A percentile compares a stretch with the other conserved stretches of the same genome.
phyloP scores from a whole-genome alignment of 2,888 invertebrate species.

The Drosophila emarginata region DNA sequence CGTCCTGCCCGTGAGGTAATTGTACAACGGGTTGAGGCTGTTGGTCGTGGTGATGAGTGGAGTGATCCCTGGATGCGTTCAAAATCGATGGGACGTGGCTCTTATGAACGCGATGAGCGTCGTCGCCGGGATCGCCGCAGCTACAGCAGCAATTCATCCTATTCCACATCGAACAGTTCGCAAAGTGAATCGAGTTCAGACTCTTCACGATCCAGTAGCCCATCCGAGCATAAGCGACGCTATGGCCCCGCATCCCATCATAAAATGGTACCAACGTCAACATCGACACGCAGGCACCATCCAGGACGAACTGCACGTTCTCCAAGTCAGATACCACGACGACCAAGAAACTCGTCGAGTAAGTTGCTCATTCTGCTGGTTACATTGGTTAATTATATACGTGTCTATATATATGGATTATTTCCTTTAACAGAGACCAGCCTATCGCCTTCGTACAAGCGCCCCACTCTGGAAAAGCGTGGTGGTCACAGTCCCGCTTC shows the following conservation, averaged over 20 bases:
- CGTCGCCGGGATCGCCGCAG: slow-evolving; percentile 81
- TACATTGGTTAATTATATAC: neutral
- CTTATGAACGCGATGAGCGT: slow-evolving; percentile 78
- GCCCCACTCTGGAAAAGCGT: slow-evolving; percentile 75
- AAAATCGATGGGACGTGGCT: slow-evolving; percentile 85
- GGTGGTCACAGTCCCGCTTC: slow-evolving; percentile 72
- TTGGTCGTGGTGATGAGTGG: slow-evolving; percentile 92
- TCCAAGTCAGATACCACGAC: slow-evolving; percentile 74
- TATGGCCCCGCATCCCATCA: slow-evolving; percentile 66
- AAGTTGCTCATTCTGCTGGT: slow-evolving; percentile 36
- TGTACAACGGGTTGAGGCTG: slow-evolving; percentile 86
- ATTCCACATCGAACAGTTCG: slow-evolving; percentile 87
- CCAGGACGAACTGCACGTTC: slow-evolving; percentile 69
- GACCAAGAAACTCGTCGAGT: slow-evolving; percentile 80
- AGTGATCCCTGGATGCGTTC: slow-evolving; percentile 96
- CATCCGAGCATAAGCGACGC: slow-evolving; percentile 76
- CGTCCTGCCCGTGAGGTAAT: slow-evolving; percentile 89
- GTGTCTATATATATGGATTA: too few species aligned
- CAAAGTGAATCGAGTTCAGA: slow-evolving; percentile 86
- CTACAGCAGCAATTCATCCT: slow-evolving; percentile 81
- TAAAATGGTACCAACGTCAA: slow-evolving; percentile 56
- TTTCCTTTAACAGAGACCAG: slow-evolving; percentile 57
- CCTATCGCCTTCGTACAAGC: slow-evolving; percentile 72
- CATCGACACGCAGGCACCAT: slow-evolving; percentile 61
- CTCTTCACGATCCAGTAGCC: slow-evolving; percentile 80